These are phyloP conservation scores for Bugula neritina DNA, from an alignment of 2,888 invertebrate species.

Conservation along the genomic window DNA sequence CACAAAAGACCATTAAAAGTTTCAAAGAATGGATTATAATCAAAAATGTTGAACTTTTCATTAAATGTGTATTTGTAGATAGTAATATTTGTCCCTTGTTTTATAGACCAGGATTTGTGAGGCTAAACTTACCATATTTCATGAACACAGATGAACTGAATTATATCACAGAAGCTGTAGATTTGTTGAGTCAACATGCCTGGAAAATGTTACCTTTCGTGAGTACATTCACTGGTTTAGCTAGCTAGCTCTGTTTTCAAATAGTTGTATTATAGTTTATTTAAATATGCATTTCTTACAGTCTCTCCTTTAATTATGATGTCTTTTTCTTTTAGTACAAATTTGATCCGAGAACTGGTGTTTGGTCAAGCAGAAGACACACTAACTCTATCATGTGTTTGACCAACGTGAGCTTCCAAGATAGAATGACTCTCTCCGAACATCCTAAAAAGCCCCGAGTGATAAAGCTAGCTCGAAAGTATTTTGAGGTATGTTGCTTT, in stretches of 20 bases:
- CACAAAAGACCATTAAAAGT: too few relatives aligned
- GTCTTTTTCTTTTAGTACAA: constrained; percentile 6
- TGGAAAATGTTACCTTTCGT: constrained; percentile 31
- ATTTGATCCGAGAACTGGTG: constrained; percentile 10
- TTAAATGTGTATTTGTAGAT: too few relatives aligned
- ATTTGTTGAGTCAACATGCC: constrained; percentile 30
- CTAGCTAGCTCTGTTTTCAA: too few relatives aligned
- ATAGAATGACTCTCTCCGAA: not conserved
- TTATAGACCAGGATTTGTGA: constrained; percentile 31
- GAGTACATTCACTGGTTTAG: too few relatives aligned
- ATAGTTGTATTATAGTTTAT: too few relatives aligned
- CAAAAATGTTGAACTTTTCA: too few relatives aligned
- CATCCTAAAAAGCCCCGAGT: constrained; percentile 2
- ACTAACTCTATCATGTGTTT: not conserved
- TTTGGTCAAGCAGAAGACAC: not conserved
- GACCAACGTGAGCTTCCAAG: not conserved
- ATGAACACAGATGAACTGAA: constrained; percentile 27
- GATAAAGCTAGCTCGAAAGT: not conserved
- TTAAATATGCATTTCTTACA: too few relatives aligned
- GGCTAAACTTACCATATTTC: constrained; percentile 31
- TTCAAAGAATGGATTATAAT: too few relatives aligned
- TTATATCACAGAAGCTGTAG: constrained; percentile 30
- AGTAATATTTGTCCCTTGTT: not conserved
- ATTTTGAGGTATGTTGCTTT: constrained; percentile 4
- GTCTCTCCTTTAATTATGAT: too few relatives aligned